Evolutionary conservation across 37 sponge, comb jelly and placozoan genomes (phyloP).

Genomic region (Cliona cf. orientalis): DNA sequence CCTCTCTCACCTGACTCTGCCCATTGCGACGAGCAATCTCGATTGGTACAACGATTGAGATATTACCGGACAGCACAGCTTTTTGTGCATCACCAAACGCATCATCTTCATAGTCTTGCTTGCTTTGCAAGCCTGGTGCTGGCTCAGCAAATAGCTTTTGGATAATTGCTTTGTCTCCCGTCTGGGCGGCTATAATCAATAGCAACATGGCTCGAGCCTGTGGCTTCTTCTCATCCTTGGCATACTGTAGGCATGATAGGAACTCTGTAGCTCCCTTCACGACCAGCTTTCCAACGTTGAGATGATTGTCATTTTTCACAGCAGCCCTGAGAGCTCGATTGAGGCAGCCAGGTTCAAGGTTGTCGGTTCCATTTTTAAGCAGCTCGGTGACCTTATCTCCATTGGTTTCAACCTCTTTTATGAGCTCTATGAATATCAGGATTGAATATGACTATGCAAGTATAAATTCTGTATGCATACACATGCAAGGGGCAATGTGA

Average conservation of each 20-base stretch:
- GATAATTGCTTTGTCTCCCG: constrained; percentile 50
- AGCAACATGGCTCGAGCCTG: constrained; percentile 65
- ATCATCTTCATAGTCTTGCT: constrained; percentile 5
- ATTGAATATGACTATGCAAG: neutral
- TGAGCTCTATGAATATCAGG: constrained; percentile 39
- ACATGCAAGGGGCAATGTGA: too few relatives aligned
- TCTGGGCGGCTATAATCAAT: constrained; percentile 57
- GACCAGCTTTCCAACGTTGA: constrained; percentile 67
- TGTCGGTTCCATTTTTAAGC: constrained; percentile 14
- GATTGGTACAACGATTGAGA: constrained; percentile 80
- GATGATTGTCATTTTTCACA: constrained; percentile 54
- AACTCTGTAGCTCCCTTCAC: constrained; percentile 62
- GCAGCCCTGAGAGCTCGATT: constrained; percentile 67
- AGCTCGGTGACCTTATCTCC: constrained; percentile 62
- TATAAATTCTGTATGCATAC: too few relatives aligned
- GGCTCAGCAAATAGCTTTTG: constrained; percentile 66
- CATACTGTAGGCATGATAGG: constrained; percentile 33
- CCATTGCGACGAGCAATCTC: constrained; percentile 69
- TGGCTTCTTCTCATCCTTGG: constrained; percentile 40
- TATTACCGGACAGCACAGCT: constrained; percentile 49
- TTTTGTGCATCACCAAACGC: constrained; percentile 60
- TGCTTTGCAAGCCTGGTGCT: neutral
- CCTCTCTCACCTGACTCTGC: constrained; percentile 42
- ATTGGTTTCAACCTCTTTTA: constrained; percentile 72
- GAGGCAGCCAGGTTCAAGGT: constrained; percentile 67